Percentiles rank a stretch among this genome's conserved stretches.
phyloP scores from a whole-genome alignment of 2,797 vertebrate genomes.

The Poecilia picta region DNA sequence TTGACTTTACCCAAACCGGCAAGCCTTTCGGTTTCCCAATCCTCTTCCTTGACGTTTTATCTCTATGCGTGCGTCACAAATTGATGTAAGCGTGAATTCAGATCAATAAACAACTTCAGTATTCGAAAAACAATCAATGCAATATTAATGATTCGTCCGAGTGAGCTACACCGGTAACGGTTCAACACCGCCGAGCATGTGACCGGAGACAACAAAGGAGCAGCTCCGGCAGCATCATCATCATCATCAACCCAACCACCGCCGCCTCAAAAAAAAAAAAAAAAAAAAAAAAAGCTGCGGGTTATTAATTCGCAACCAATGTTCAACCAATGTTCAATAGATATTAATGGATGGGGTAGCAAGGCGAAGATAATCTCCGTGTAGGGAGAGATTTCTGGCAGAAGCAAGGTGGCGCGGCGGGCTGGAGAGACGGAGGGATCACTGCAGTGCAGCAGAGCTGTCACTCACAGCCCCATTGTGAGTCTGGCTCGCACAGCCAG shows the following conservation, averaged over 20 bases:
- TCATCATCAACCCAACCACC: not conserved
- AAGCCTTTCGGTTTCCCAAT: not conserved
- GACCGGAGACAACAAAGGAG: conserved; percentile 59
- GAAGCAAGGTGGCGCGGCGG: conserved; percentile 43
- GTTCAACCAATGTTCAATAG: conserved; percentile 4
- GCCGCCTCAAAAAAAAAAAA: not conserved
- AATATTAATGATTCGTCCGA: not conserved
- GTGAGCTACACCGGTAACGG: not conserved
- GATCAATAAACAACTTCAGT: not conserved
- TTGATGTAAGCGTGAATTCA: not conserved
- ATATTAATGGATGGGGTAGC: conserved; percentile 21
- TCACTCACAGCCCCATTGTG: conserved; percentile 62
- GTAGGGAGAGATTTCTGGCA: conserved; percentile 38
- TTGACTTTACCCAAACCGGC: not conserved
- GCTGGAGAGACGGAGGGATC: conserved; percentile 58
- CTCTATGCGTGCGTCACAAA: not conserved
- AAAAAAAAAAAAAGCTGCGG: not conserved
- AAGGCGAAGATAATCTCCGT: conserved; percentile 21
- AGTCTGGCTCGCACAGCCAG: conserved; percentile 25
- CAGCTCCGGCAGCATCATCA: conserved; percentile 7
- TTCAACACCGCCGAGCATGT: conserved; percentile 38
- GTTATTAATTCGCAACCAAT: conserved; percentile 7
- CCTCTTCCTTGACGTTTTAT: not conserved
- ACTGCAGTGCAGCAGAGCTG: conserved; percentile 83
- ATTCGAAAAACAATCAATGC: not conserved